Percentiles rank a stretch among this genome's conserved stretches.
Evolutionary conservation across 2,113 vertebrate species (phyloP).

Genomic region (Gorsachius goisagi): DNA sequence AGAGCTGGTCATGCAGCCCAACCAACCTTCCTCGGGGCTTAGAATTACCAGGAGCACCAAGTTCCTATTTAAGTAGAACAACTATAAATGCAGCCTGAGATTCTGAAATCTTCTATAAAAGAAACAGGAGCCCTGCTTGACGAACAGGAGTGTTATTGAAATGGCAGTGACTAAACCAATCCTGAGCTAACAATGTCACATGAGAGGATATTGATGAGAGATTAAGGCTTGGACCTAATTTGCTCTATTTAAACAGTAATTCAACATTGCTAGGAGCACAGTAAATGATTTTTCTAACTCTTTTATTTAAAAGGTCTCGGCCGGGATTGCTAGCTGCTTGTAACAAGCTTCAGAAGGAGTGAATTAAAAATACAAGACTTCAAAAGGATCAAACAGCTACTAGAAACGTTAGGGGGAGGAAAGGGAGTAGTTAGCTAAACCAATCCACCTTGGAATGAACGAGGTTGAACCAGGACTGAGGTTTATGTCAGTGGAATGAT

Average conservation of each 20-base stretch:
- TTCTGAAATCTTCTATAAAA: background rate
- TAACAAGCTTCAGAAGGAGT: background rate
- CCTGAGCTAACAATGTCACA: background rate
- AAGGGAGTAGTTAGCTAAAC: background rate
- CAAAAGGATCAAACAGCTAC: background rate
- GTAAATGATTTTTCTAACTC: slow-evolving; percentile 35
- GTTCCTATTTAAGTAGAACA: background rate
- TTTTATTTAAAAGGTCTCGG: slow-evolving; percentile 19
- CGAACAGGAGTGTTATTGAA: background rate
- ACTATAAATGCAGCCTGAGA: background rate
- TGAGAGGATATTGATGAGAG: background rate
- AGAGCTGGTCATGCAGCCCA: background rate
- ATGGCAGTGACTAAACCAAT: slow-evolving; percentile 14
- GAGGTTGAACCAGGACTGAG: background rate
- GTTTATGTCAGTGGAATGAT: background rate
- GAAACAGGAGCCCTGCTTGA: background rate
- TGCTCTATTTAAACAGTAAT: slow-evolving; percentile 22
- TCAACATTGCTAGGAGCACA: slow-evolving; percentile 6
- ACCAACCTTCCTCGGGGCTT: background rate
- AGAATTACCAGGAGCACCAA: background rate
- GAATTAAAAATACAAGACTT: background rate
- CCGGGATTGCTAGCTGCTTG: background rate
- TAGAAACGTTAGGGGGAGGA: background rate
- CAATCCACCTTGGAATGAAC: background rate
- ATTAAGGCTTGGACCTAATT: slow-evolving; percentile 34